Evolutionary conservation across 2,113 vertebrate species (phyloP), one percentile per base, ranked within the genome.

Genomic region (Takifugu flavidus): DNA sequence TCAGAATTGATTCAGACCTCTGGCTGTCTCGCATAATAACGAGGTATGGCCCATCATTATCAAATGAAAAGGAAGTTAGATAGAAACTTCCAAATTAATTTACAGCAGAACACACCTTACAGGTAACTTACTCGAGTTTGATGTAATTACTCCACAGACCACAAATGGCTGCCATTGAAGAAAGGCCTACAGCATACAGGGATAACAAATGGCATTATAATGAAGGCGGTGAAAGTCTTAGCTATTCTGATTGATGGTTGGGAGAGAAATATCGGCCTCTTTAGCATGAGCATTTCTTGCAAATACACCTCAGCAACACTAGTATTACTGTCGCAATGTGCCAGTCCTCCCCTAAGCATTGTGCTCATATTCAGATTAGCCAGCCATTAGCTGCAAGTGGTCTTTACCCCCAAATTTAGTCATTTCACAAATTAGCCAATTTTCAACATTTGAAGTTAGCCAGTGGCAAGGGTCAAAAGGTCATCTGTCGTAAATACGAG

Each of bases 31-130:
- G 74, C 76, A 71, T 83, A 75, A 87, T 69, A 78, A 76, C 75
- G 74, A 78, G 75, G 66, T 68, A 31, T 29, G 70, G 63, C 77
- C 81, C 79, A 90, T 92, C 88, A 90, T 77, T 58, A 83, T 74
- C 77, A 83, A 87, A 90, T 85, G 87, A 88, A 91, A 88, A 82
- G 77, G 78, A 83, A 81, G 78, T 77, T 78, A 80, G 84, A 86
- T 77, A 87, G 85, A 89, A 90, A 90, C 82, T 87, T 88, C 82
- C 74, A 88, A 89, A 91, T 90, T 90, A 90, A 92, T 91, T 91
- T 89, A 89, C 90, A 85, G 82, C 85, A 78, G 82, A 82, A 80
- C 89, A 86, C 87, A 91, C 91, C 90, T 90, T 85, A 90, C 88
- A 91, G 90, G 89, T 92, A 90, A 86, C 86, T 87, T 84, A 86